Evolutionary conservation across 2,888 invertebrate genomes (phyloP).

Genomic region (Calliphora vomitoria): DNA sequence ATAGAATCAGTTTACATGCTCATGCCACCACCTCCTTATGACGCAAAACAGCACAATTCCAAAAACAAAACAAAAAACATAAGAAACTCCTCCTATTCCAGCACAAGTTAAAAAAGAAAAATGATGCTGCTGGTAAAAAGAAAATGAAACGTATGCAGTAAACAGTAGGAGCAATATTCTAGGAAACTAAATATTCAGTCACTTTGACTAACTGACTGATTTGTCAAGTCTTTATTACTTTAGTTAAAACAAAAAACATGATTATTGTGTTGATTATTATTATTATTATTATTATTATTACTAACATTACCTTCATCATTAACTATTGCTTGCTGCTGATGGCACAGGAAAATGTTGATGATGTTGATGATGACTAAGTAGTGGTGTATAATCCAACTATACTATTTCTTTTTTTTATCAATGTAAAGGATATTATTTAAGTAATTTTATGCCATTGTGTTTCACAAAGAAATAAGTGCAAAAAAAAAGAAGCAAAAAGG

Average conservation of each 20-base stretch:
- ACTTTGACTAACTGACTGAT: slow-evolving; percentile 52
- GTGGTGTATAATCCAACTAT: slow-evolving; percentile 23
- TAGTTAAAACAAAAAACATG: slow-evolving; percentile 20
- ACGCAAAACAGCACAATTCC: slow-evolving; percentile 19
- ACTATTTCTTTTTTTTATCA: slow-evolving; percentile 57
- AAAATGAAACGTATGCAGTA: slow-evolving; percentile 35
- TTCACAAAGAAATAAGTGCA: slow-evolving; percentile 32
- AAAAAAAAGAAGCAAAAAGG: slow-evolving; percentile 36
- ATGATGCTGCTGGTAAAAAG: slow-evolving; percentile 12
- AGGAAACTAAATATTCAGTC: slow-evolving; percentile 11
- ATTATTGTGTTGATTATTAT: slow-evolving; percentile 39
- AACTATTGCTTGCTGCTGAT: slow-evolving; percentile 47
- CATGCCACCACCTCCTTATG: neutral
- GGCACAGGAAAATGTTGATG: neutral
- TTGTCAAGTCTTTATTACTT: slow-evolving; percentile 33
- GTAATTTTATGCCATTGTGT: slow-evolving; percentile 71
- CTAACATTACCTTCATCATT: slow-evolving; percentile 63
- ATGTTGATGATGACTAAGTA: slow-evolving; percentile 26
- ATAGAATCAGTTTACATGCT: slow-evolving; percentile 58
- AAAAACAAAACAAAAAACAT: too few species aligned
- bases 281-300: slow-evolving; percentile 39
- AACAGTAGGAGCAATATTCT: neutral
- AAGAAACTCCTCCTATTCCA: slow-evolving; percentile 32
- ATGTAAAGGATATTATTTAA: slow-evolving; percentile 73
- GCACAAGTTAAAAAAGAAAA: slow-evolving; percentile 5